Base-by-base conservation (phyloP, 2,888 invertebrate genomes). In the Rhagophthalmus giganteus region DNA sequence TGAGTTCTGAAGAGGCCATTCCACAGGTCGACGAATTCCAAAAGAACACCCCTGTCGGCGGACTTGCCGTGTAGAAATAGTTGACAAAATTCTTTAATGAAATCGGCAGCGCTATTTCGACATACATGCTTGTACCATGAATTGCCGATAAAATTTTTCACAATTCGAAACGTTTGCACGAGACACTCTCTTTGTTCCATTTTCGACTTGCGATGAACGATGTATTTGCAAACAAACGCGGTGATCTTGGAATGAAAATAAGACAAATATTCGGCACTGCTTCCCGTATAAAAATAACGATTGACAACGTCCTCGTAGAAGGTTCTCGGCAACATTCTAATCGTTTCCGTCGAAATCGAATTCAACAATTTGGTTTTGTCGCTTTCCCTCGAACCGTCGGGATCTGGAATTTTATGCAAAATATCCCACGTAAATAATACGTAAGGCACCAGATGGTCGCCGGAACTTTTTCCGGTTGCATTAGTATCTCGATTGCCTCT, bases 81-180 rank as follows among this genome's bases (percentile, higher is more conserved):
- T 2, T 10, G 7, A 14, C 53, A 48, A 32, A 48, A 53, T 9
- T 33, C 26, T 34, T 53, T 34, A n/a, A 53, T 2, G 10, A 53
- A 38, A 12, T 30, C 30, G n/a, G 14, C 9, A 10, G 25, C 27
- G 4, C 7, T 32, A 15, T 48, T 44, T 2, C 53, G 28, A 5
- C 14, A 11, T 6, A 1, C 8, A n/a, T 14, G 14, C 20, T 33
- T 28, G 2, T 28, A 7, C 20, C 37, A 33, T 0, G 11, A 20
- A 5, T 11, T 10, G 9, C 6, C 10, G 2, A 39, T 14, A 30
- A 30, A 42, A 33, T 48, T 25, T 24, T 33, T 44, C 0, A 53
- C n/a, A 9, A 38, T 14, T 1, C 1, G 10, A 30, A 53, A 53
- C 11, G 5, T 25, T n/a, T 28, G 9, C 3, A 9, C 32, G 13